These are phyloP conservation scores for Sinocyclocheilus anshuiensis DNA, from an alignment of 2,113 vertebrate genomes.

Conservation along the genomic window DNA sequence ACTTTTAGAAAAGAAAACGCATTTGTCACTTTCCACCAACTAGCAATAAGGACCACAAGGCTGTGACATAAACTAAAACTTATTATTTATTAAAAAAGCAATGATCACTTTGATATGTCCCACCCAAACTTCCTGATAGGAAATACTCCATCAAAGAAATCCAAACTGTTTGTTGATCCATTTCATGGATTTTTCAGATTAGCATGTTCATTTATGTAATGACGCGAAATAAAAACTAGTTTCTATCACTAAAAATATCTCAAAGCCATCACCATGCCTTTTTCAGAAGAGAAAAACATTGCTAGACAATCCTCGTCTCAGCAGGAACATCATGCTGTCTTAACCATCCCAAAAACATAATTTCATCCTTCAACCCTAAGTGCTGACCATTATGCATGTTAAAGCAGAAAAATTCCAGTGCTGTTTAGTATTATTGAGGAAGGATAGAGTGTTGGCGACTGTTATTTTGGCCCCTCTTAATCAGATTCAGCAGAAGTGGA, in stretches of 20 bases:
- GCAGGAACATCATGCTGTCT: slow-evolving; percentile 2
- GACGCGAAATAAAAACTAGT: background rate
- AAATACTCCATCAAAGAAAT: background rate
- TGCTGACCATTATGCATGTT: background rate
- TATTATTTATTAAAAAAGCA: too few relatives aligned
- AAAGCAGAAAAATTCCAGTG: background rate
- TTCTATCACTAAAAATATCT: background rate
- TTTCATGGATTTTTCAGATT: background rate
- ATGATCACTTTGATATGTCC: too few relatives aligned
- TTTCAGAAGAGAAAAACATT: background rate
- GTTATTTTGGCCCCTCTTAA: slow-evolving; percentile 67
- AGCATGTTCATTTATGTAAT: background rate
- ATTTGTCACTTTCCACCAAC: too few relatives aligned
- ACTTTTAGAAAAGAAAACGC: background rate
- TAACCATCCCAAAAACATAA: background rate
- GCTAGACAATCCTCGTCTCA: background rate
- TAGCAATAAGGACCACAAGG: too few relatives aligned
- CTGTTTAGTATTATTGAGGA: background rate
- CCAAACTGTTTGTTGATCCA: background rate
- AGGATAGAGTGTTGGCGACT: background rate
- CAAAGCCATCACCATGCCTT: background rate
- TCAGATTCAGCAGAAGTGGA: slow-evolving; percentile 68
- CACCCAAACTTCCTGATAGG: too few relatives aligned
- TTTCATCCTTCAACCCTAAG: background rate
- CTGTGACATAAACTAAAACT: too few relatives aligned